Percentiles rank a stretch among this genome's conserved stretches.
Conservation (phyloP, 1,140 invertebrate species). For the Homarus americanus region DNA sequence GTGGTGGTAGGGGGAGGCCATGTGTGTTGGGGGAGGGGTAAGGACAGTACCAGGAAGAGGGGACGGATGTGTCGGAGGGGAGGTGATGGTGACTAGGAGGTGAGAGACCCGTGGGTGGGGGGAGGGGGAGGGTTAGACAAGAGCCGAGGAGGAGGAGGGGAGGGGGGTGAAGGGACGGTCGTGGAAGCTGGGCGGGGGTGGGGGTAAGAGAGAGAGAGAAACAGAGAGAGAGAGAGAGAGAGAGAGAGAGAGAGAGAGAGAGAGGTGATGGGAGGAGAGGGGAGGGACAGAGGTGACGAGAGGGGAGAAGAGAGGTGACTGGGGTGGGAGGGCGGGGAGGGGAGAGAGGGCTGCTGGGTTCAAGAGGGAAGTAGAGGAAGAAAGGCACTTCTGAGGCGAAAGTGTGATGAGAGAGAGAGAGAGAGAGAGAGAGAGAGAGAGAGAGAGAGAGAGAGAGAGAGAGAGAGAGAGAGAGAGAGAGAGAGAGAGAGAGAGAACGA, state of each 20-base stretch:
- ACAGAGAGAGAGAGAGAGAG: background rate
- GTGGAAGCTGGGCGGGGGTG: background rate
- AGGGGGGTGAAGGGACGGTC: too few species aligned
- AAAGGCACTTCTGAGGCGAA: background rate
- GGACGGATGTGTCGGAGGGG: too few species aligned
- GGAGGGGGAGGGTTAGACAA: too few species aligned
- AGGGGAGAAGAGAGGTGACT: background rate
- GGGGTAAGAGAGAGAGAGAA: background rate
- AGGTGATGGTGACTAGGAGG: too few species aligned
- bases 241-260: constrained; percentile 15
- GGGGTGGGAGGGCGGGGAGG: background rate
- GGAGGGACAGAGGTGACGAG: too few species aligned
- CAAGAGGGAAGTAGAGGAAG: background rate
- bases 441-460: constrained; percentile 22
- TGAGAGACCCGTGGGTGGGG: too few species aligned
- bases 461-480: constrained; percentile 22
- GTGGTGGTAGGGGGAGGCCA: too few species aligned
- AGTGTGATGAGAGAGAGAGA: background rate
- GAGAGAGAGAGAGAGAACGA: too few species aligned
- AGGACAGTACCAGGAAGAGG: too few species aligned
- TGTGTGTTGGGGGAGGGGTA: too few species aligned
- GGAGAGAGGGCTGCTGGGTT: background rate
- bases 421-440: constrained; percentile 22
- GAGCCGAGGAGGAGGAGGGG: too few species aligned
- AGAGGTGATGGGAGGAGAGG: too few species aligned